phyloP scores from a whole-genome alignment of 2,888 invertebrate species.

The Parascotia fuliginaria region DNA sequence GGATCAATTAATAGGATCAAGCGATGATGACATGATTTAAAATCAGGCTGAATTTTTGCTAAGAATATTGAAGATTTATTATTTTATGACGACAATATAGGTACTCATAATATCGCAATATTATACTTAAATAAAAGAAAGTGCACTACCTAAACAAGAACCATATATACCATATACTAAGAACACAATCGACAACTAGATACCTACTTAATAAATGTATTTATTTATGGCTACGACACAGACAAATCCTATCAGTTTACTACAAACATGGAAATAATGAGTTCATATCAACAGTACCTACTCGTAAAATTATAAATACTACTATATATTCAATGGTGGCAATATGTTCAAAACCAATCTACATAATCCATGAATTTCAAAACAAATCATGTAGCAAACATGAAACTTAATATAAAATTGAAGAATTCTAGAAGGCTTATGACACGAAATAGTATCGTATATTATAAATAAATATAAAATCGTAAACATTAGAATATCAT shows the following conservation, averaged over 20 bases:
- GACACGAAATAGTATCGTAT: neutral
- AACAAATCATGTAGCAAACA: conserved; percentile 9
- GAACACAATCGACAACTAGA: too few species aligned
- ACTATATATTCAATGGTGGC: conserved; percentile 1
- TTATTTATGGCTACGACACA: neutral
- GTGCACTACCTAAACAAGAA: too few species aligned
- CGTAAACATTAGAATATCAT: neutral
- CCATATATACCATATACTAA: too few species aligned
- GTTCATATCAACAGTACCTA: neutral
- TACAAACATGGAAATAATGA: neutral
- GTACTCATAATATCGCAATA: too few species aligned
- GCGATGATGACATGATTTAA: too few species aligned
- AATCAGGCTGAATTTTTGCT: too few species aligned
- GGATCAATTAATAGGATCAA: too few species aligned
- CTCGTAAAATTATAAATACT: conserved; percentile 5
- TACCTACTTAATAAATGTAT: neutral
- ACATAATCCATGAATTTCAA: conserved; percentile 17
- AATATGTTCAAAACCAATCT: neutral
- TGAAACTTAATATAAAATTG: conserved; percentile 2
- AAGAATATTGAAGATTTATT: too few species aligned
- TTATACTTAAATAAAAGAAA: too few species aligned
- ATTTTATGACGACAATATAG: too few species aligned
- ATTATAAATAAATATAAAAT: conserved; percentile 3
- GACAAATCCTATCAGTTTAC: neutral
- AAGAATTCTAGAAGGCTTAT: conserved; percentile 15